Evolutionary conservation across 2,888 invertebrate species (phyloP), one percentile per base, ranked within the genome.

Genomic region (Steinernema carpocapsae): DNA sequence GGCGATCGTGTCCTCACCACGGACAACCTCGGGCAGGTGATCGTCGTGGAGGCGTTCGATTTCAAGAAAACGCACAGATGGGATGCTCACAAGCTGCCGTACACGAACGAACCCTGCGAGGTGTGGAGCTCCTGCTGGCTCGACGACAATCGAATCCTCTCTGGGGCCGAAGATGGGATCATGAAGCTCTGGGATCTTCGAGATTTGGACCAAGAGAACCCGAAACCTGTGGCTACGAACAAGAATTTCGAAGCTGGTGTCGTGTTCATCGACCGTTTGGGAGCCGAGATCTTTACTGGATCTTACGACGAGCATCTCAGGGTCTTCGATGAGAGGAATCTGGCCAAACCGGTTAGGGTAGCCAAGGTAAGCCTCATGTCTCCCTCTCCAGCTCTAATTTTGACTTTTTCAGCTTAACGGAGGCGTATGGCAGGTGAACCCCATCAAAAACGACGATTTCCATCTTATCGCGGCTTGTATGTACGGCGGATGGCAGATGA

Each of bases 41-140:
- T 64, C 32, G 64, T 64, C 14, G 64, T 32, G 6, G 64, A 64
- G 10, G 24, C 64, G 17, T 29, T 12, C 17, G 64, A 64, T 0
- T 74, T 73, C 0, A 45, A 77, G 6, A 70, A 77, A 32, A 75
- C 77, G 4, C 73, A 75, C 42, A 48, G 70, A 4, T 81, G 81
- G 81, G 43, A 74, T 1, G 81, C 76, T 12, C 81, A 81, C 46
- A 77, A 77, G 17, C 73, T 79, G 12, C 78, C 81, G 10, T 79
- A 72, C 59, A 73, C 77, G 3, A 74, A 74, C 2, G 77, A 78
- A 29, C 77, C 78, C n/a, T 81, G 81, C 72, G 81, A 81, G 73
- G 81, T 81, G 26, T 42, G 64, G 64, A 56, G 32, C 19, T 70
- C 56, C 64, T 37, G 42, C 43, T 73, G 43, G 43, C 32, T 56